Conservation (phyloP, 2,113 vertebrate genomes). For the Helogale parvula region DNA sequence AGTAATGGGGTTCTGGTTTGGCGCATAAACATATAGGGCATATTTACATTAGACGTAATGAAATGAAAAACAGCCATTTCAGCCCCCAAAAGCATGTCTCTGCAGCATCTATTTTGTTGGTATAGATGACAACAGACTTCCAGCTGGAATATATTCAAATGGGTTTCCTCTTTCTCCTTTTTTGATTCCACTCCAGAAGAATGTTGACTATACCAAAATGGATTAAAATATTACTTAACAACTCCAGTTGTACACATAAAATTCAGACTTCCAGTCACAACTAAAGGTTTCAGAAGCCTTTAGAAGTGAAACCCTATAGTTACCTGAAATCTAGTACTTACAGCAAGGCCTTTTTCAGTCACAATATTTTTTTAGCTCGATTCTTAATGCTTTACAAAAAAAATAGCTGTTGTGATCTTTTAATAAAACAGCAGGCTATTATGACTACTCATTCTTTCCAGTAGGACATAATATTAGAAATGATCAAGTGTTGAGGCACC, state of each 20-base stretch:
- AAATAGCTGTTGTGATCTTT: background rate
- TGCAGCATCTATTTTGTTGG: background rate
- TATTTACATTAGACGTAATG: background rate
- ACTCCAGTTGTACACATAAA: background rate
- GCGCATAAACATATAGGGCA: background rate
- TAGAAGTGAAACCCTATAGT: background rate
- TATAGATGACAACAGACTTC: slow-evolving; percentile 17
- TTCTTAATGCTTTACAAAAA: slow-evolving; percentile 36
- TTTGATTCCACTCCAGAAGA: background rate
- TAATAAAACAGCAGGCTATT: background rate
- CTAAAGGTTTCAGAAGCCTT: slow-evolving; percentile 7
- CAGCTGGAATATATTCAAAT: background rate
- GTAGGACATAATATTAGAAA: slow-evolving; percentile 31
- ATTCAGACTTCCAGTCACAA: background rate
- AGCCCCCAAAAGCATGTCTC: background rate
- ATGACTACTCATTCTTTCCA: background rate
- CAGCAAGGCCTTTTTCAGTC: background rate
- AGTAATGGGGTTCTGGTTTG: background rate
- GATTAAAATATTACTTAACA: background rate
- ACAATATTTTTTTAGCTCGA: background rate
- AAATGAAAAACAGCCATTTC: background rate
- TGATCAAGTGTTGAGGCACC: background rate
- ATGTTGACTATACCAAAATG: slow-evolving; percentile 7
- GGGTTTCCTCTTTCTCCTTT: background rate
- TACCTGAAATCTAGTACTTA: background rate